A percentile compares a stretch with the other conserved stretches of the same genome.
Conservation (phyloP, 53 echinoderm and acorn worm genomes). For the Luidia sarsii region DNA sequence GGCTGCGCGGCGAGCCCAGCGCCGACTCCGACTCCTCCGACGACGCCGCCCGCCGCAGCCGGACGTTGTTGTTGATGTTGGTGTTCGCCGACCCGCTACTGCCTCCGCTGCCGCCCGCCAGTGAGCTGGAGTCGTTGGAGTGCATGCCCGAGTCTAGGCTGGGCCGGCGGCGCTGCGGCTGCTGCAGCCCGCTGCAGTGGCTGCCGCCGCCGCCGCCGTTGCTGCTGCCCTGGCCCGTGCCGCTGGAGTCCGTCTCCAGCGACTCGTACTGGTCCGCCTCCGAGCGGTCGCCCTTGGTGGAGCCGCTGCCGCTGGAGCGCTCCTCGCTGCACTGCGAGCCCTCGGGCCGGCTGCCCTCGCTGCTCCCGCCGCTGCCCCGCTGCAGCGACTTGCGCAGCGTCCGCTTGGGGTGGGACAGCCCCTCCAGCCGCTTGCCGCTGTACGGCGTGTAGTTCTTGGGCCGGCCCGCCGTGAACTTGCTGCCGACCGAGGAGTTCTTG, state of each 20-base stretch:
- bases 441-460: slow-evolving; percentile 80
- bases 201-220: too few species aligned
- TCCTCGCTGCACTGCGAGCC: slow-evolving; percentile 85
- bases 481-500: slow-evolving; percentile 62
- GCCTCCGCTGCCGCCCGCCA: slow-evolving; percentile 19
- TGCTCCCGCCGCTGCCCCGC: slow-evolving; percentile 59
- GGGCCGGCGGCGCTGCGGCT: background rate
- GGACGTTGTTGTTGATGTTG: slow-evolving; percentile 30
- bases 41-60: background rate
- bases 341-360: too few species aligned
- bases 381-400: slow-evolving; percentile 76
- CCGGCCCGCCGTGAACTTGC: slow-evolving; percentile 61
- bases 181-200: too few species aligned
- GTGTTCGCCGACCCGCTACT: slow-evolving; percentile 29
- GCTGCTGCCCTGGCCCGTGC: slow-evolving; percentile 46
- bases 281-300: slow-evolving; percentile 62
- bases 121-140: slow-evolving; percentile 32
- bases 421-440: slow-evolving; percentile 86
- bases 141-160: slow-evolving; percentile 39
- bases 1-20: slow-evolving; percentile 9
- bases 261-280: slow-evolving; percentile 51
- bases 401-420: slow-evolving; percentile 64
- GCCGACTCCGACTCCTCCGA: slow-evolving; percentile 14
- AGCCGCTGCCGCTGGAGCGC: slow-evolving; percentile 85
- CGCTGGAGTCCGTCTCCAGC: slow-evolving; percentile 59